Conservation (phyloP, 2,113 vertebrate genomes). For the Pedionomus torquatus region DNA sequence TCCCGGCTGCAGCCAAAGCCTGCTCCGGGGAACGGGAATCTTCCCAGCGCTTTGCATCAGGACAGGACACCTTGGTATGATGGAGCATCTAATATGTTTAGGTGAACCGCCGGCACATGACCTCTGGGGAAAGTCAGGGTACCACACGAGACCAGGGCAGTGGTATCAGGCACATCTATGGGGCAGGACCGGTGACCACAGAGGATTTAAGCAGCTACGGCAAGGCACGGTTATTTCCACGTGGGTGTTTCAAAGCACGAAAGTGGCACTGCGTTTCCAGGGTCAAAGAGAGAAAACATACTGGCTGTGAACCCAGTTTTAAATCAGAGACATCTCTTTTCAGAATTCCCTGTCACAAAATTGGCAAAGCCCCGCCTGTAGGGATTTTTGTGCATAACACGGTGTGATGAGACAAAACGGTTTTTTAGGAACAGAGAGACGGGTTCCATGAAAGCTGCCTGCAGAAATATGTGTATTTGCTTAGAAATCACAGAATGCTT, state of each 20-base stretch:
- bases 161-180: too few species aligned
- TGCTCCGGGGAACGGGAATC: not conserved
- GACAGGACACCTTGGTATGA: not conserved
- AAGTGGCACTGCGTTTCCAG: not conserved
- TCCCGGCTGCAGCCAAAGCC: not conserved
- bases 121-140: not conserved
- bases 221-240: not conserved
- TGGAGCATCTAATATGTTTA: not conserved
- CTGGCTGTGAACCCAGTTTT: not conserved
- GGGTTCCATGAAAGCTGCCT: slow-evolving; percentile 10
- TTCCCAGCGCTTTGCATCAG: not conserved
- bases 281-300: not conserved
- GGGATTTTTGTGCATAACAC: slow-evolving; percentile 7
- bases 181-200: not conserved
- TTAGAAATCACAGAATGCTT: not conserved
- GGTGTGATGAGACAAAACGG: slow-evolving; percentile 41
- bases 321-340: not conserved
- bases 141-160: not conserved
- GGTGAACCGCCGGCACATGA: not conserved
- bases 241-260: not conserved
- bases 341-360: slow-evolving; percentile 12
- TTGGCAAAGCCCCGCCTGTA: not conserved
- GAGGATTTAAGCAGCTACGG: not conserved
- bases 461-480: not conserved
- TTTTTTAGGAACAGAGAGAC: slow-evolving; percentile 25